Conservation (phyloP, 2,113 vertebrate genomes). For the Orcinus orca region DNA sequence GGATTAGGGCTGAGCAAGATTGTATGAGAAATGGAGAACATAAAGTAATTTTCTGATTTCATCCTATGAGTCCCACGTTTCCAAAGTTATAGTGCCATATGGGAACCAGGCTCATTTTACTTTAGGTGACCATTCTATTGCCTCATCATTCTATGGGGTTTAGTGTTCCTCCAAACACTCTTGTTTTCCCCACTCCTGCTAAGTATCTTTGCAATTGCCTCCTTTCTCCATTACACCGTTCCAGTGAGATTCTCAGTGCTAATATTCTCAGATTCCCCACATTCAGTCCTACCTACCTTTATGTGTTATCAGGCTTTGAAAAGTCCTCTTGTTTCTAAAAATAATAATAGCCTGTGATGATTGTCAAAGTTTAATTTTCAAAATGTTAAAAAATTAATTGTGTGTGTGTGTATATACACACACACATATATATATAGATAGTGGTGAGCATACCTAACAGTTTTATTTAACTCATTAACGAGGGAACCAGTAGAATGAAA, state of each 20-base stretch:
- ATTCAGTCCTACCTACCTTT: not conserved
- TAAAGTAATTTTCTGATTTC: not conserved
- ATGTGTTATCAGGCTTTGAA: not conserved
- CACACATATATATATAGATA: not conserved
- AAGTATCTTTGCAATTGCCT: not conserved
- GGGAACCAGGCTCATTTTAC: not conserved
- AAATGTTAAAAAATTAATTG: not conserved
- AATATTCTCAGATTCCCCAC: not conserved
- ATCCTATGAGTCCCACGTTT: not conserved
- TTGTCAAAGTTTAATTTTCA: not conserved
- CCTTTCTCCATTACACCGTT: not conserved
- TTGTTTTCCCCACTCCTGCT: not conserved
- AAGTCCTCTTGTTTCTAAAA: not conserved
- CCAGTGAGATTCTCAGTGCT: not conserved
- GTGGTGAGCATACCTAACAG: not conserved
- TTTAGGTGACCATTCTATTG: not conserved
- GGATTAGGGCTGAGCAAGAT: not conserved
- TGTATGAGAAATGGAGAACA: not conserved
- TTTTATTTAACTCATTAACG: not conserved
- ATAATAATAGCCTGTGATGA: not conserved
- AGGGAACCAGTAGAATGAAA: not conserved
- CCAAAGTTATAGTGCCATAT: not conserved
- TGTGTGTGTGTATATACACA: not conserved
- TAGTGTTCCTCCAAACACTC: not conserved
- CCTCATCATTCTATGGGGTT: too few relatives aligned